Percentiles rank a stretch among this genome's conserved stretches.
Evolutionary conservation across 2,797 vertebrate genomes (phyloP).

Genomic region (Lagorchestes hirsutus): DNA sequence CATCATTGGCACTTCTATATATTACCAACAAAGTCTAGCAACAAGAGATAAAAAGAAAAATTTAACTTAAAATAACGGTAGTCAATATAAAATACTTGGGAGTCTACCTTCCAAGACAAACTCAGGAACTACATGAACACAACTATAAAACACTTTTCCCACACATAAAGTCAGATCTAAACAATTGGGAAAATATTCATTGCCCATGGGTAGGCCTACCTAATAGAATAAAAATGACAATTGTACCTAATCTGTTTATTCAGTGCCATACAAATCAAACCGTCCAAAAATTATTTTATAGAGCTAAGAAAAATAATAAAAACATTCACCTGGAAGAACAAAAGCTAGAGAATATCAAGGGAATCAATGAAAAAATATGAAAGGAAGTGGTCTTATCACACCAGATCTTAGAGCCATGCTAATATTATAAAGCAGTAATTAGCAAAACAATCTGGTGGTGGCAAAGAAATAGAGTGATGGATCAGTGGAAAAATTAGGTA

Average conservation of each 20-base stretch:
- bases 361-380: background rate
- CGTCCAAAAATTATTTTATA: background rate
- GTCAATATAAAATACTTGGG: background rate
- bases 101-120: background rate
- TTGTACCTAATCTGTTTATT: no score
- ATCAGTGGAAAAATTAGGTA: background rate
- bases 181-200: background rate
- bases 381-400: background rate
- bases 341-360: background rate
- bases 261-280: background rate
- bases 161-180: background rate
- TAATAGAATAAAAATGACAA: background rate
- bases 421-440: no score
- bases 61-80: background rate
- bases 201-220: background rate
- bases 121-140: background rate
- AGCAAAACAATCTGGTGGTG: no score
- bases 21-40: background rate
- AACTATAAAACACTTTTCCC: background rate
- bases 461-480: background rate
- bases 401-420: background rate
- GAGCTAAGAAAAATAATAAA: background rate
- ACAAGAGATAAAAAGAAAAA: background rate
- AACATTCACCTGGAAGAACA: background rate
- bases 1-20: background rate